These are phyloP conservation scores for Tinea pellionella DNA, from an alignment of 2,888 invertebrate genomes.

Conservation along the genomic window DNA sequence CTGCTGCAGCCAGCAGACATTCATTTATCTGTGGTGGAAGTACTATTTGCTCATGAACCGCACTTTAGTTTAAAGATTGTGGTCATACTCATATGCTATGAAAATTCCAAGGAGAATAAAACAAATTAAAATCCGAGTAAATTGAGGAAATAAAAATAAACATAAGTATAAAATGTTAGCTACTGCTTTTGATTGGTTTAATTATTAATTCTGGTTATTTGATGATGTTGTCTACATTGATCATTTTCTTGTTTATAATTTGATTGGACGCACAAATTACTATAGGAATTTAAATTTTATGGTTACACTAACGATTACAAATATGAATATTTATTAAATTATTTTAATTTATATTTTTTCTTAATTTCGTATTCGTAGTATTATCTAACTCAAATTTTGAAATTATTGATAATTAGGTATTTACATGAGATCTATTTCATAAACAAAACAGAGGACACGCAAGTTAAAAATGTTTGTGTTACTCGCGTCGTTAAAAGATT, in stretches of 20 bases:
- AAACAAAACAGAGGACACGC: not conserved
- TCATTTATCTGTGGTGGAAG: too few relatives aligned
- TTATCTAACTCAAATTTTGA: too few relatives aligned
- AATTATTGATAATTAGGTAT: too few relatives aligned
- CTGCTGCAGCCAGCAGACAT: too few relatives aligned
- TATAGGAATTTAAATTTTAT: not conserved
- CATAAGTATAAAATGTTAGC: not conserved
- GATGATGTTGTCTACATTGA: not conserved
- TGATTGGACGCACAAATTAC: not conserved
- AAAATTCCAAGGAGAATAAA: too few relatives aligned
- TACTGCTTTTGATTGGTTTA: not conserved
- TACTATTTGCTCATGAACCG: too few relatives aligned
- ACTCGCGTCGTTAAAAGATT: not conserved
- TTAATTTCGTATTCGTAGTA: too few relatives aligned
- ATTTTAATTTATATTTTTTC: too few relatives aligned
- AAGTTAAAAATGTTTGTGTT: not conserved
- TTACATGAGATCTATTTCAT: too few relatives aligned
- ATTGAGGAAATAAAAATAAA: not conserved
- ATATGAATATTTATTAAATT: constrained; percentile 3
- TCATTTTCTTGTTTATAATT: constrained; percentile 1
- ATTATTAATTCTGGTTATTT: not conserved
- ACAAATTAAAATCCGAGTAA: not conserved
- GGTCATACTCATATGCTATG: too few relatives aligned
- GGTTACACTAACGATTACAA: not conserved
- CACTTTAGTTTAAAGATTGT: too few relatives aligned